Base-by-base conservation (phyloP, 2,797 vertebrate species). In the Ceyx erithaca region DNA sequence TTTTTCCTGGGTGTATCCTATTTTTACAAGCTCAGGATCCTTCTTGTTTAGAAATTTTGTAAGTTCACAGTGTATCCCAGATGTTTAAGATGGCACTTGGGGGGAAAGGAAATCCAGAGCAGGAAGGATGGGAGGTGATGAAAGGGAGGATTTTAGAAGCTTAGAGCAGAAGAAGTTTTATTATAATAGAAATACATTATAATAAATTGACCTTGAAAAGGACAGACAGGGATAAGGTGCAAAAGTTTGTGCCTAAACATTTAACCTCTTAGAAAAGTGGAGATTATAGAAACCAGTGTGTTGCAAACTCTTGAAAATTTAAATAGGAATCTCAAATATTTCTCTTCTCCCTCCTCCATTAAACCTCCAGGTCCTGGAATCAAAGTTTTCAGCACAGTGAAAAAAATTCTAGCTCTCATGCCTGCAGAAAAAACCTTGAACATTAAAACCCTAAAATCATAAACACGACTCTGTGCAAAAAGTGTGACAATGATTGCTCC, bases 121-220 rank as follows among this genome's bases (percentile, higher is more conserved):
- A 91, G 72, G 22, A 90, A 84, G 28, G 30, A 67, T 0, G 30
- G 23, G 17, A 76, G 14, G 49, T 67, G 1, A 61, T 71, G 48
- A 95, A 41, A 68, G 20, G 8, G n/a, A 82, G n/a, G 22, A 78
- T 68, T n/a, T 85, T 28, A 82, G 92, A 90, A 77, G 57, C 49
- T 81, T 85, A 52, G 40, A 80, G 41, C 1, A 8, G 6, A 51
- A 63, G 20, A n/a, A n/a, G 54, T 43, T 81, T 79, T 54, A 63
- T 81, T 84, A 45, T 54, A 52, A 55, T 41, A 61, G 17, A 67
- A 80, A 83, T 23, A 40, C 6, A 40, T 73, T 54, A 23, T 52
- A 75, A 78, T 40, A 87, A 83, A 62, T 40, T 79, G 76, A 93
- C 59, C 40, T 92, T 89, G 72, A 80, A 80, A 80, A 69, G 25